Conservation (phyloP, 2,797 vertebrate species). For the Ataeniobius toweri region DNA sequence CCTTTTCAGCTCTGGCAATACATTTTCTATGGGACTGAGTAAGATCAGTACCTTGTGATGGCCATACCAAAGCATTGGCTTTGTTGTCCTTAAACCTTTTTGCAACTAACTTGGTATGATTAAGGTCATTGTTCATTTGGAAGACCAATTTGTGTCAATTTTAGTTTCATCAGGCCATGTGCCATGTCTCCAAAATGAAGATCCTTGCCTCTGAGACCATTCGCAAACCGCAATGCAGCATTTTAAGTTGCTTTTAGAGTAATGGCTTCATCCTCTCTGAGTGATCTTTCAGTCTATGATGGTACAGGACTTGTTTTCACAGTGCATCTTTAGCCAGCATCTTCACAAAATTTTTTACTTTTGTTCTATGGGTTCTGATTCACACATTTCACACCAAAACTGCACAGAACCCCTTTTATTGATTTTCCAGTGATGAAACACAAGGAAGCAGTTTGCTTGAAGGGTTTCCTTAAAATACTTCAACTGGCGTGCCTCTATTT, state of each 20-base stretch:
- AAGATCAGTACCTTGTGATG: neutral
- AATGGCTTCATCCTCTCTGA: neutral
- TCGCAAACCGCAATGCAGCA: neutral
- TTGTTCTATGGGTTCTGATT: neutral
- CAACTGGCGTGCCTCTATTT: neutral
- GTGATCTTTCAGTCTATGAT: neutral
- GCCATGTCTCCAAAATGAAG: neutral
- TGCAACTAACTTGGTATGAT: neutral
- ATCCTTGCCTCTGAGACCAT: neutral
- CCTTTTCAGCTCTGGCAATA: no score
- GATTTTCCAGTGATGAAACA: neutral
- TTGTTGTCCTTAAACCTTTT: neutral
- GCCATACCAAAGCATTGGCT: neutral
- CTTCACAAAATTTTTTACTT: neutral
- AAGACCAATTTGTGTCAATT: neutral
- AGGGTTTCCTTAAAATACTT: neutral
- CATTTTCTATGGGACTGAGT: neutral
- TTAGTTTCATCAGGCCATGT: neutral
- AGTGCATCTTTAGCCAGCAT: neutral
- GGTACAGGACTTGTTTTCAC: neutral
- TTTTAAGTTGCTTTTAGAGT: neutral
- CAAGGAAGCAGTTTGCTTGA: neutral
- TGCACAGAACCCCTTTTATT: neutral
- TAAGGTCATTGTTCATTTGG: neutral
- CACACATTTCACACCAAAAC: neutral